Conservation (phyloP, 23 tunicate species). For the Styela plicata region DNA sequence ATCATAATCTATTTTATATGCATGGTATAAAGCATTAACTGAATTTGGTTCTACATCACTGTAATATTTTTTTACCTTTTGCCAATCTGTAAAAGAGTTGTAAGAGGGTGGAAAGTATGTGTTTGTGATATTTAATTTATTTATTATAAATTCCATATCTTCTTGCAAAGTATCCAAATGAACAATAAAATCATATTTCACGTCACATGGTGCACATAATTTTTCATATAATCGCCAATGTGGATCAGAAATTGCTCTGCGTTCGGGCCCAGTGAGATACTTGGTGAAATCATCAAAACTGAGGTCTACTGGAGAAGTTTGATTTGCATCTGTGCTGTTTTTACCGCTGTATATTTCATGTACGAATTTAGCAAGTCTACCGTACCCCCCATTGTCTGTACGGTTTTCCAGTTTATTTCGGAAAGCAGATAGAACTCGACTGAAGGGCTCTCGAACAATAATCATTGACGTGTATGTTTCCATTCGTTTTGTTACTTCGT, state of each 20-base stretch:
- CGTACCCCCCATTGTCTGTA: not conserved
- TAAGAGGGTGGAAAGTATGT: constrained; percentile 1
- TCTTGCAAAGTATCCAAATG: constrained; percentile 19
- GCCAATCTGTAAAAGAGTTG: not conserved
- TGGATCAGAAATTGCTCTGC: not conserved
- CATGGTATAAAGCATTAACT: not conserved
- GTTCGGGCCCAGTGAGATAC: not conserved
- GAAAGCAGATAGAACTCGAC: constrained; percentile 12
- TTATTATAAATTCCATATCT: not conserved
- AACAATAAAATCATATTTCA: constrained; percentile 17
- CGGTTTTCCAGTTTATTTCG: not conserved
- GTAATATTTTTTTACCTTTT: not conserved
- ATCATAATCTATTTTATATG: constrained; percentile 12
- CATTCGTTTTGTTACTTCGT: not conserved
- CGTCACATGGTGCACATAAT: constrained; percentile 14
- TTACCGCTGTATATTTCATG: not conserved
- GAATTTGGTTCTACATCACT: not conserved
- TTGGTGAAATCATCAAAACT: not conserved
- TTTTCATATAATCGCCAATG: constrained; percentile 4
- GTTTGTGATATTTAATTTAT: not conserved
- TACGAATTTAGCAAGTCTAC: not conserved
- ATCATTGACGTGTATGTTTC: not conserved
- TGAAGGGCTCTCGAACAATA: constrained; percentile 17
- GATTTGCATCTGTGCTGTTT: not conserved
- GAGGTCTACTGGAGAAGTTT: not conserved